phyloP scores from a whole-genome alignment of 2,113 vertebrate species.

The Willisornis vidua region DNA sequence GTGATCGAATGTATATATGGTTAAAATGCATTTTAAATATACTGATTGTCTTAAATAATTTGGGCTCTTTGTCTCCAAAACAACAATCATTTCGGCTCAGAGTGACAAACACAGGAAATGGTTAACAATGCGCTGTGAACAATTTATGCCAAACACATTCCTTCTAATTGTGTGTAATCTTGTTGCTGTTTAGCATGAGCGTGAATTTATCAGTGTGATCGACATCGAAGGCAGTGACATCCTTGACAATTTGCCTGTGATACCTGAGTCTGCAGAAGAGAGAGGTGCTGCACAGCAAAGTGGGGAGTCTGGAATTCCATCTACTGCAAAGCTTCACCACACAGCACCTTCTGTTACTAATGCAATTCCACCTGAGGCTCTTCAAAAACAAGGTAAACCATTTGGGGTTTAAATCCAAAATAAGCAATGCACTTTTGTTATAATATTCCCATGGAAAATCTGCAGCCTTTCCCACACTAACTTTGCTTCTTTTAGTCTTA shows the following conservation, averaged over 20 bases:
- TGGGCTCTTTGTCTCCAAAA: background rate
- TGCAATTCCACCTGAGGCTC: background rate
- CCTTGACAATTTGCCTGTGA: conserved; percentile 62
- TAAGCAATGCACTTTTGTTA: background rate
- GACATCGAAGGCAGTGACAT: conserved; percentile 80
- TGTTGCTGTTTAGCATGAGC: conserved; percentile 41
- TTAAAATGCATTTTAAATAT: background rate
- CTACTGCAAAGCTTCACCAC: conserved; percentile 72
- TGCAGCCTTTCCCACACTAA: background rate
- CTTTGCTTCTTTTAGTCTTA: background rate
- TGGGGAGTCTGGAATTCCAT: background rate
- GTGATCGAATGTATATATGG: background rate
- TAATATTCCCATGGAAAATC: background rate
- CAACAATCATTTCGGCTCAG: background rate
- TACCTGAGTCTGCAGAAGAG: background rate
- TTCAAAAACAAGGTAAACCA: conserved; percentile 57
- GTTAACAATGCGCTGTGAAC: background rate
- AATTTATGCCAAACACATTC: background rate
- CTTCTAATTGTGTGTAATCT: background rate
- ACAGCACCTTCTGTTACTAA: conserved; percentile 70
- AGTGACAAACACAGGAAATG: background rate
- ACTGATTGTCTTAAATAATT: background rate
- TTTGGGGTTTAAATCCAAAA: background rate
- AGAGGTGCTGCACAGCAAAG: background rate
- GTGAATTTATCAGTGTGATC: conserved; percentile 79